Evolutionary conservation across 2,888 invertebrate species (phyloP).

Genomic region (Callinectes sapidus): DNA sequence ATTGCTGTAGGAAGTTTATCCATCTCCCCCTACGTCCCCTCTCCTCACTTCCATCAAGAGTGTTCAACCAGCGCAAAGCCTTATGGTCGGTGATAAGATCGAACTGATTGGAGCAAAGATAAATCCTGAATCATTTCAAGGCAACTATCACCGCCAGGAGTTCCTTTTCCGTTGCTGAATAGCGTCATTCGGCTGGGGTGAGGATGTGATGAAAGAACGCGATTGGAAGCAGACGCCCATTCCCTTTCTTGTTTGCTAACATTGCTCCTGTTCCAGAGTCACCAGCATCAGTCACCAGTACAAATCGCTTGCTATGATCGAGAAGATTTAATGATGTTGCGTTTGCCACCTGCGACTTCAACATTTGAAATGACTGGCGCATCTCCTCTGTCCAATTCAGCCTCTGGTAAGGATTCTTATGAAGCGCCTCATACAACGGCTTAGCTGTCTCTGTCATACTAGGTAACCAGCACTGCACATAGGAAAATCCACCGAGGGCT

Average conservation of each 20-base stretch:
- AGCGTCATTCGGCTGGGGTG: no score
- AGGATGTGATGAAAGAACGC: no score
- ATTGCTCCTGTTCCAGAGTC: no score
- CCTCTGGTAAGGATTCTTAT: constrained; percentile 3
- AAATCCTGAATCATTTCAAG: no score
- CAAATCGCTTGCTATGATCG: background rate
- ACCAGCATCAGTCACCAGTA: constrained; percentile 18
- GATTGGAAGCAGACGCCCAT: background rate
- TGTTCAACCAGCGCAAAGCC: background rate
- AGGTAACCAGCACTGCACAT: no score
- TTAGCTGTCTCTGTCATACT: constrained; percentile 4
- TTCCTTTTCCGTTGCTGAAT: no score
- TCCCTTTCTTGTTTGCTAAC: no score
- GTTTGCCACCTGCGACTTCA: background rate
- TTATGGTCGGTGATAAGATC: background rate
- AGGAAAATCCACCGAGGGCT: no score
- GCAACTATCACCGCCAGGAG: no score
- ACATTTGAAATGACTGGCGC: background rate
- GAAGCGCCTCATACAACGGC: background rate
- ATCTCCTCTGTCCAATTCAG: background rate
- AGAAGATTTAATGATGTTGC: constrained; percentile 16
- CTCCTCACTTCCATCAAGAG: background rate
- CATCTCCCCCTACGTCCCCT: constrained; percentile 15
- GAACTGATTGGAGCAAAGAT: no score
- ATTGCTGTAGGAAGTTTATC: constrained; percentile 17